These are phyloP conservation scores for Nymphalis io DNA, from an alignment of 1,140 invertebrate species.

Conservation along the genomic window DNA sequence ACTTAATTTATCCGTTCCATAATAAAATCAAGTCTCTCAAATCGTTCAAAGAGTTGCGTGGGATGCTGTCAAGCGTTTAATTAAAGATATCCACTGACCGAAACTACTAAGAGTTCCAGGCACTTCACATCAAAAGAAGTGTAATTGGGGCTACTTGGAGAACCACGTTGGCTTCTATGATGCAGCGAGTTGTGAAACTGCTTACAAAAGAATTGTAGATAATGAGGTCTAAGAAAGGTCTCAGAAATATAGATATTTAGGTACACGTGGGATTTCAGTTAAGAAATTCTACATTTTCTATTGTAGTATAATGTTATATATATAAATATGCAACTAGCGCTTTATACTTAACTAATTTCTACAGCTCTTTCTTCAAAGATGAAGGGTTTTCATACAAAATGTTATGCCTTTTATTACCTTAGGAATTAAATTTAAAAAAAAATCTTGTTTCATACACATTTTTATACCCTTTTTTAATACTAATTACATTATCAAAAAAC, in stretches of 20 bases:
- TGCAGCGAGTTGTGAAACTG: not conserved
- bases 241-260: not conserved
- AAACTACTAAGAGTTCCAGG: constrained; percentile 3
- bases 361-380: no score
- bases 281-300: no score
- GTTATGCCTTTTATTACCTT: no score
- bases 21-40: not conserved
- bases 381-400: no score
- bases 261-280: no score
- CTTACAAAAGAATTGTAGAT: constrained; percentile 5
- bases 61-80: not conserved
- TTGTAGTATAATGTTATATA: no score
- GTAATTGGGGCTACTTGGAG: constrained; percentile 3
- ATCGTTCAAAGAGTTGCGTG: not conserved
- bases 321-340: no score
- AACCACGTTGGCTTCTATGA: not conserved
- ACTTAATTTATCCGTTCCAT: not conserved
- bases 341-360: no score
- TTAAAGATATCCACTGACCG: not conserved
- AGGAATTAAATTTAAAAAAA: no score
- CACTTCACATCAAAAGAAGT: constrained; percentile 10
- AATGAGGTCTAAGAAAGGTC: constrained; percentile 3
- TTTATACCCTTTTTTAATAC: no score
- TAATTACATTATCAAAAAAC: no score
- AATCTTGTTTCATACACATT: no score